Evolutionary conservation across 2,888 invertebrate species (phyloP).

Genomic region (Nasonovia ribisnigri): DNA sequence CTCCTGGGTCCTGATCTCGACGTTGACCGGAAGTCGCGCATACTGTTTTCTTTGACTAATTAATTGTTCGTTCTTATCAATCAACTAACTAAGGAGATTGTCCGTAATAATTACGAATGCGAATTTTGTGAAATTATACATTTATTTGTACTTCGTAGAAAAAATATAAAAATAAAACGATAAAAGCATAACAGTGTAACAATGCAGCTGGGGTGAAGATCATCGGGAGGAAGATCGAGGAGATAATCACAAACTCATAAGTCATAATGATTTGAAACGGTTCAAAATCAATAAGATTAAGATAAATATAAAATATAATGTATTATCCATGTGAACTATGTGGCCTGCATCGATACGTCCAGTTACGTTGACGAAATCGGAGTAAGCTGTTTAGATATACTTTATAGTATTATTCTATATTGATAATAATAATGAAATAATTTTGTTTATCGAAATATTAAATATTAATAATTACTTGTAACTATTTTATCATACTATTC

Average conservation of each 20-base stretch:
- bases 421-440: neutral
- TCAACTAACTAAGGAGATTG: neutral
- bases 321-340: neutral
- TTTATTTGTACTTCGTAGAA: neutral
- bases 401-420: neutral
- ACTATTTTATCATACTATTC: neutral
- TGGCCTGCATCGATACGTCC: neutral
- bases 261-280: neutral
- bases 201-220: neutral
- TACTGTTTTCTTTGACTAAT: neutral
- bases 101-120: neutral
- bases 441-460: neutral
- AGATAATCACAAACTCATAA: neutral
- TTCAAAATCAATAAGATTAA: neutral
- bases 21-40: neutral
- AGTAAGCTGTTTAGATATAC: neutral
- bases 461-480: neutral
- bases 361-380: neutral
- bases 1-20: neutral
- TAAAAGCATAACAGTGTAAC: neutral
- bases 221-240: neutral
- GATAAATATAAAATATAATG: neutral
- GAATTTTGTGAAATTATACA: neutral
- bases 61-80: neutral
- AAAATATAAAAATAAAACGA: neutral